Evolutionary conservation across 2,888 invertebrate species (phyloP), one percentile per base, ranked within the genome.

Genomic region (Trimorus sp.): DNA sequence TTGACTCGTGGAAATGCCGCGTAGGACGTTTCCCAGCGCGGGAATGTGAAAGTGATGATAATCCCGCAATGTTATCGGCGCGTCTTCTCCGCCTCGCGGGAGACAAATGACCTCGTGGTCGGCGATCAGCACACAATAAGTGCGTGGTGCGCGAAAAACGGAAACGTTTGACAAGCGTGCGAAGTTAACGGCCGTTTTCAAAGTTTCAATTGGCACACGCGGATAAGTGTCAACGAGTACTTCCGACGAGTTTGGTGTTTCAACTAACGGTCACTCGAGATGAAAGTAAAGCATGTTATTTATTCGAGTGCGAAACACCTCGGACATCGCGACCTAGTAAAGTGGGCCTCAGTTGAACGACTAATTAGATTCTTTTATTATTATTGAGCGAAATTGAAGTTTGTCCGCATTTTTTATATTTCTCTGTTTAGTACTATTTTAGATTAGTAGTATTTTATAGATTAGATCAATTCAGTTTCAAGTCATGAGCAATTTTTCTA

Each of bases 281-380:
- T 71, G 42, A 60, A 78, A 65, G 77, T 71, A 16, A 51, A 69
- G 59, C 51, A 65, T 65, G 69, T 71, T 59, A 59, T 71, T 58
- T 51, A 65, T 45, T 26, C n/a, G 9, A 56, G 26, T 56, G 9
- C 96, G 89, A 96, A 96, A 66, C 51, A 49, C 63, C 63, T 63
- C 26, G 37, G 4, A 26, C 26, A 26, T 26, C 26, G 2, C 4
- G 26, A 26, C 26, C 26, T 26, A 26, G 26, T 26, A 26, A 26
- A 26, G 26, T 1, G 26, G 26, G 26, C 26, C 26, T 26, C 26
- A 26, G 26, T 26, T 4, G 26, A 26, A 26, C 26, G 4, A 26
- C 4, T 26, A 26, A 26, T 26, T 26, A 3, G 26, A 26, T 26
- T 26, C 26, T 45, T 45, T 45, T 45, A 4, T 45, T 45, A 4